Percentiles rank a stretch among this genome's conserved stretches.
Conservation (phyloP, 2,113 vertebrate genomes). For the Anser cygnoides region DNA sequence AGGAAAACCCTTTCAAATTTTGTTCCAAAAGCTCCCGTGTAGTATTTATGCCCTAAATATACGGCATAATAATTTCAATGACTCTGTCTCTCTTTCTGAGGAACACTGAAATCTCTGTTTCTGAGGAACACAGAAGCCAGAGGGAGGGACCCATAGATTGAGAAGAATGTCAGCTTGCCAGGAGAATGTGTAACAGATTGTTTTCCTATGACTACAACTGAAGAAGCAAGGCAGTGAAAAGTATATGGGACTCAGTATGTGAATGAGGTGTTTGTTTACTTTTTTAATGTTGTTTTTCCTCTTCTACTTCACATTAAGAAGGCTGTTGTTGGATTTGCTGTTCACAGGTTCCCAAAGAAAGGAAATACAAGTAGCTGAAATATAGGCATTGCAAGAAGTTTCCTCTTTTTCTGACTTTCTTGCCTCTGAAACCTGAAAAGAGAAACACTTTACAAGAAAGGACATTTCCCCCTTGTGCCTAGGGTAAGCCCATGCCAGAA, state of each 20-base stretch:
- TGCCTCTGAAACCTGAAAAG: background rate
- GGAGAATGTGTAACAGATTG: background rate
- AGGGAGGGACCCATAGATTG: background rate
- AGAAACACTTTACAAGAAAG: background rate
- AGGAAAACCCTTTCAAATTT: background rate
- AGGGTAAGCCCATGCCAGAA: background rate
- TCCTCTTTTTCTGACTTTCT: background rate
- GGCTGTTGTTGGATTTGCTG: background rate
- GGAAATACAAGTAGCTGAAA: background rate
- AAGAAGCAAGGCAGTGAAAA: background rate
- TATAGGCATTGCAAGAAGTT: background rate
- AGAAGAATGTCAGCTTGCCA: background rate
- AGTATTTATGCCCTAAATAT: background rate
- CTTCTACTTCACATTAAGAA: background rate
- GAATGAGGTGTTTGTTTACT: background rate
- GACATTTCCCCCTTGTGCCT: accelerated
- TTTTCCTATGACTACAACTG: background rate
- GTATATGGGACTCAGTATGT: background rate
- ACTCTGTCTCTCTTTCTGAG: background rate
- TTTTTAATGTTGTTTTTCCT: background rate
- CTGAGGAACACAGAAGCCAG: background rate
- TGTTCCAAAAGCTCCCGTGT: accelerated
- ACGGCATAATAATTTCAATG: background rate
- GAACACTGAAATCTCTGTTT: background rate
- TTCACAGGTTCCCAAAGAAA: background rate